These are phyloP conservation scores for Crocallis elinguaria DNA, from an alignment of 2,888 invertebrate species.

Conservation along the genomic window DNA sequence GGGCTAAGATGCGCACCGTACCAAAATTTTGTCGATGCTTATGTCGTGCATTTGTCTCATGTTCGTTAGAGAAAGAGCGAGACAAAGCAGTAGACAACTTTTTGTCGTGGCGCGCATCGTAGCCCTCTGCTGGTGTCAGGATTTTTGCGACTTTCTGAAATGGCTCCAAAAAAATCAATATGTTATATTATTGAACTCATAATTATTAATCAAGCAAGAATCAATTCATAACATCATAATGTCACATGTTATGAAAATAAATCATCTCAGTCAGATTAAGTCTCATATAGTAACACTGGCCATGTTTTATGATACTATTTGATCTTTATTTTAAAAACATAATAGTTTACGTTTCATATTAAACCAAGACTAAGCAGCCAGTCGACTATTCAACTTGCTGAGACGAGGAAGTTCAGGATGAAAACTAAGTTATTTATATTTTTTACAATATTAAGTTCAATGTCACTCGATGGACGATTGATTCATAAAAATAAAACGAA, in stretches of 20 bases:
- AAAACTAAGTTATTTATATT: slow-evolving; percentile 45
- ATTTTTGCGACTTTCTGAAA: too few relatives aligned
- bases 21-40: too few relatives aligned
- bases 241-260: slow-evolving; percentile 47
- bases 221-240: slow-evolving; percentile 30
- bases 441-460: slow-evolving; percentile 37
- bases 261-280: slow-evolving; percentile 45
- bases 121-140: too few relatives aligned
- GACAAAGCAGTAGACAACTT: too few relatives aligned
- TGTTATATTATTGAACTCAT: too few relatives aligned
- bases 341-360: slow-evolving; percentile 61
- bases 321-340: slow-evolving; percentile 63
- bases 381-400: slow-evolving; percentile 45
- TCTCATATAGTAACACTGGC: slow-evolving; percentile 38
- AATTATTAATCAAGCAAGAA: too few relatives aligned
- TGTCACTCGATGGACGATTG: slow-evolving; percentile 47
- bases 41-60: too few relatives aligned
- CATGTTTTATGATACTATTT: slow-evolving; percentile 53
- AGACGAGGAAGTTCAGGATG: slow-evolving; percentile 52
- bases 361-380: slow-evolving; percentile 52
- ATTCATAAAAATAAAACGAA: slow-evolving; percentile 52
- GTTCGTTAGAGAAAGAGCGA: too few relatives aligned
- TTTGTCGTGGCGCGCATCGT: too few relatives aligned
- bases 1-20: too few relatives aligned
- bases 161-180: too few relatives aligned